Evolutionary conservation across 2,797 vertebrate species (phyloP), one percentile per base, ranked within the genome.

Genomic region (Siniperca scherzeri): DNA sequence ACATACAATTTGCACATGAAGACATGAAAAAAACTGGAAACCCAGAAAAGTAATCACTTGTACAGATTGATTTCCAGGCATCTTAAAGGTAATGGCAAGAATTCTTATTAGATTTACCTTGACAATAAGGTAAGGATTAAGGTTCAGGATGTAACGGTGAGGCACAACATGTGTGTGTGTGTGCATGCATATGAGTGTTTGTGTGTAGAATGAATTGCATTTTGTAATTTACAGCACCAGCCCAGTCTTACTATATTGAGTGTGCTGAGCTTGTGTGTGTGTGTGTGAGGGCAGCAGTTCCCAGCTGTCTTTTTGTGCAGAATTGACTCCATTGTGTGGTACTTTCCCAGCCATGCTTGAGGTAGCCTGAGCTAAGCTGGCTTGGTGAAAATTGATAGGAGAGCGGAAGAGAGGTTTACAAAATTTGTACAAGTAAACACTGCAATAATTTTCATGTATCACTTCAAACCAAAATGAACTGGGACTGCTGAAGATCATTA

Each of bases 391-490:
- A 89, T 82, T 90, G 89, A 93, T 83, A 91, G 74, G 65, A 75
- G 77, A 89, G 85, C 62, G 48, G 80, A 86, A 81, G 82, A 89
- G 82, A 85, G 85, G 81, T 83, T 88, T 86, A 77, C 87, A 82
- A 91, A 90, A 90, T 87, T 75, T 87, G 80, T 83, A 87, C 85
- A 91, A 92, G 87, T 81, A 88, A 92, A 91, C 86, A 87, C 71
- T 55, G 88, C 72, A 84, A 88, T 89, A 65, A 89, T 91, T 91
- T 89, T 50, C 84, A 91, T 91, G 88, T 92, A 86, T 91, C 88
- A 85, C 83, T 90, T 88, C 67, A 81, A 88, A 89, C 89, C 77
- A 82, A 91, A 92, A 87, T 88, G 86, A 92, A 91, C 74, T 81
- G 81, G 85, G 80, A 82, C 71, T 74, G 82, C 85, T 79, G 85